These are phyloP conservation scores for Choloepus hoffmanni DNA, from an alignment of 2,113 vertebrate genomes.

Conservation along the genomic window DNA sequence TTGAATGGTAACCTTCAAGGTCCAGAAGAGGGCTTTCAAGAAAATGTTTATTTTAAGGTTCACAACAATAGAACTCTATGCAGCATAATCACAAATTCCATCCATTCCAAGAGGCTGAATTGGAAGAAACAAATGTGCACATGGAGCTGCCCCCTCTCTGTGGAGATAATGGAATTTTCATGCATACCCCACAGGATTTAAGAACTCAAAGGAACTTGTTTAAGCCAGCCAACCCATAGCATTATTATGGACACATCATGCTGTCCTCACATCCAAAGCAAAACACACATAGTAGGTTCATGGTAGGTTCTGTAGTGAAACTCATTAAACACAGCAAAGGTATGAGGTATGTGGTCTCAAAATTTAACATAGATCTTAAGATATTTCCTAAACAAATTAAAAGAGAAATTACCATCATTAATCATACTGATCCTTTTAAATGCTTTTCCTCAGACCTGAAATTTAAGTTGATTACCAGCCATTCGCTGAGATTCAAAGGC, in stretches of 20 bases:
- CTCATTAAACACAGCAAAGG: background rate
- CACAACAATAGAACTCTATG: conserved; percentile 68
- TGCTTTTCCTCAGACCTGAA: conserved; percentile 64
- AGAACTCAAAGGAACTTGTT: conserved; percentile 50
- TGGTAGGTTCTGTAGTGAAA: background rate
- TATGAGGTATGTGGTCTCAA: background rate
- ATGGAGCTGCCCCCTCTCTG: conserved; percentile 54
- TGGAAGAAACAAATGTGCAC: conserved; percentile 52
- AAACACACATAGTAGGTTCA: conserved; percentile 66
- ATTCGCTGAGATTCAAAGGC: conserved; percentile 58
- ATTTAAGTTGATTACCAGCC: conserved; percentile 54
- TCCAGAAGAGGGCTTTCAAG: conserved; percentile 58
- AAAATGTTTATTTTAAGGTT: conserved; percentile 68
- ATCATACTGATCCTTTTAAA: conserved; percentile 63
- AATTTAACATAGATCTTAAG: conserved; percentile 44
- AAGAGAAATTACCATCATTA: conserved; percentile 72
- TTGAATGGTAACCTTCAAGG: conserved; percentile 50
- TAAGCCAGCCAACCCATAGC: background rate
- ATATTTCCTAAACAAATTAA: conserved; percentile 69
- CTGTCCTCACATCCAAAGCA: background rate
- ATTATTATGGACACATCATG: background rate
- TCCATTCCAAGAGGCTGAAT: conserved; percentile 66
- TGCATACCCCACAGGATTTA: conserved; percentile 31
- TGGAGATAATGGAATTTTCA: conserved; percentile 64
- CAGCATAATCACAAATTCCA: conserved; percentile 63